These are phyloP conservation scores for Drosophila kuntzei DNA, from an alignment of 2,888 invertebrate species.

Conservation along the genomic window DNA sequence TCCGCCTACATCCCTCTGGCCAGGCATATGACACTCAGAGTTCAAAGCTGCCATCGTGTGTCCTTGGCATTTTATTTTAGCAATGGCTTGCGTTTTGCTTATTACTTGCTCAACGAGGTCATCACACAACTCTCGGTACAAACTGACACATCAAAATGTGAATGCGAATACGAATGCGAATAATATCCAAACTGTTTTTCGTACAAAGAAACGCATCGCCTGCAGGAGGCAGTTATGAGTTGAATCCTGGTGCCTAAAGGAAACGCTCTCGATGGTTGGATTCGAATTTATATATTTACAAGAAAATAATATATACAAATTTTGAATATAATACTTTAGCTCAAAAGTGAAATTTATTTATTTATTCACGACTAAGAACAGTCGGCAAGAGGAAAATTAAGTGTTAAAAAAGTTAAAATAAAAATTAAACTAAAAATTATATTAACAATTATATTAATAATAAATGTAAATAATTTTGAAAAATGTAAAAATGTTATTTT, in stretches of 20 bases:
- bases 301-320: too few species aligned
- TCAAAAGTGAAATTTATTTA: too few species aligned
- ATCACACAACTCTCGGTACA: slow-evolving; percentile 46
- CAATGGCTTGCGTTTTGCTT: slow-evolving; percentile 59
- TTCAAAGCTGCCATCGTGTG: slow-evolving; percentile 61
- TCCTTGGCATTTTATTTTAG: slow-evolving; percentile 72
- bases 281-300: too few species aligned
- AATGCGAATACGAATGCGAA: slow-evolving; percentile 18
- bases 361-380: too few species aligned
- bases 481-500: too few species aligned
- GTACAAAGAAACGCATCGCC: slow-evolving; percentile 31
- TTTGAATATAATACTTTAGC: too few species aligned
- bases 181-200: slow-evolving; percentile 34
- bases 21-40: slow-evolving; percentile 63
- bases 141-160: slow-evolving; percentile 23
- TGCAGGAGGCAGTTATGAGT: slow-evolving; percentile 31
- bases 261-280: background rate
- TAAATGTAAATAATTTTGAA: too few species aligned
- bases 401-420: too few species aligned
- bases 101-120: slow-evolving; percentile 56
- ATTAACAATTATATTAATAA: too few species aligned
- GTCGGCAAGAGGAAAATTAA: too few species aligned
- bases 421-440: too few species aligned
- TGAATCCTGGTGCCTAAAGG: slow-evolving; percentile 32
- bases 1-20: background rate